Base-by-base conservation (phyloP, 2,113 vertebrate genomes). In the Rhineura floridana region DNA sequence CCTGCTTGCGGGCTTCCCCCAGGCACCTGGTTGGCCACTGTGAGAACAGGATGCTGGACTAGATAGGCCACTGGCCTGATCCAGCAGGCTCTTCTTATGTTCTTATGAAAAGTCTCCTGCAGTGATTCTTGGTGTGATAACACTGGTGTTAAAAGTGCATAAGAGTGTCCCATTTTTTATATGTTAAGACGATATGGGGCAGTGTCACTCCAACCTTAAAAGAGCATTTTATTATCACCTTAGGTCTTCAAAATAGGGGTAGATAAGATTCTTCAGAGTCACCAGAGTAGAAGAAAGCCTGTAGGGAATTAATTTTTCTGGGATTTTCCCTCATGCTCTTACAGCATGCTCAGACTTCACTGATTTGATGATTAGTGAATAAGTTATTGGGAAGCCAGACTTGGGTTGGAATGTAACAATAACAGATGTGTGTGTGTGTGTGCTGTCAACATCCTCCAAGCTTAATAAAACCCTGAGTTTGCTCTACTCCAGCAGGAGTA, bases 251-350 rank as follows among this genome's bases (percentile, higher is more conserved):
- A 5, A 33, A 33, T 11, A 81, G 46, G 17, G 19, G 19, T 9
- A 81, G 48, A 80, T 80, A 87, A 80, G 77, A 33, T 33, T 8
- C 63, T 87, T 87, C 63, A 52, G 63, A 87, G 44, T 39, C 25
- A 12, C 25, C 6, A 55, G 3, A 87, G 62, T 48, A 44, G 25
- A 77, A 42, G n/a, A 28, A 33, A 86, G 13, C 4, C 62, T 52
- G 44, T 3, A 79, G 75, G 21, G 8, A 50, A 55, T 42, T 39
- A 30, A 13, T 70, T 62, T 63, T 55, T 80, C n/a, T n/a, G 44
- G 46, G 17, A 70, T 84, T 84, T 84, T 84, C 82, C 70, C 5
- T 59, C 85, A 87, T 70, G 76, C 63, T 52, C 69, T 80, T n/a
- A 80, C 63, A 44, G 65, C 85, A 55, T 80, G 63, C 39, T 52